Conservation (phyloP, 2,888 invertebrate genomes). For the Pristionchus exspectatus region DNA sequence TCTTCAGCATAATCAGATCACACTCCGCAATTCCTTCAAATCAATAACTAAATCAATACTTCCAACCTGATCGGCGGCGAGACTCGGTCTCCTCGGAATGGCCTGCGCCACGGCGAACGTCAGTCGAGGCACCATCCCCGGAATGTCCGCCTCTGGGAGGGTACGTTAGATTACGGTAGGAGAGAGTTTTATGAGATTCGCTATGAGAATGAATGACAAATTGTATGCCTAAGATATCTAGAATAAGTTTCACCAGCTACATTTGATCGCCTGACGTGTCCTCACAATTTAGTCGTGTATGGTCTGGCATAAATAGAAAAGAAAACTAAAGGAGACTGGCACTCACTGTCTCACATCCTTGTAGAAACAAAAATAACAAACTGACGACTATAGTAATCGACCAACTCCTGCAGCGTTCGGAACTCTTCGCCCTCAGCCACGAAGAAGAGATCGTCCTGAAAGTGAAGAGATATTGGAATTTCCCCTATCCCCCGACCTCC, state of each 20-base stretch:
- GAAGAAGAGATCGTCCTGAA: slow-evolving; percentile 10
- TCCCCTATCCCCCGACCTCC: too few relatives aligned
- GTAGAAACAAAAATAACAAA: not conserved
- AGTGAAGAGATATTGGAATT: not conserved
- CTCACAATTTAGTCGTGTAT: too few relatives aligned
- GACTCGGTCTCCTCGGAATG: not conserved
- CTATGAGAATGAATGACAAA: too few relatives aligned
- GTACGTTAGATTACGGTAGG: not conserved
- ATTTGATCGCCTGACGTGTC: too few relatives aligned
- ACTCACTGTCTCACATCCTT: not conserved
- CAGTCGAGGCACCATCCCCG: slow-evolving; percentile 13
- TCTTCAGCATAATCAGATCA: too few relatives aligned
- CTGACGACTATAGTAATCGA: slow-evolving; percentile 39
- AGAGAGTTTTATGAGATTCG: too few relatives aligned
- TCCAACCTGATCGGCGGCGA: slow-evolving; percentile 2
- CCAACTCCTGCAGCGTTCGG: slow-evolving; percentile 35
- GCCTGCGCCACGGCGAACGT: slow-evolving; percentile 43
- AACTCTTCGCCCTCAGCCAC: not conserved
- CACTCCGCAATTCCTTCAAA: too few relatives aligned
- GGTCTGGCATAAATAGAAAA: too few relatives aligned
- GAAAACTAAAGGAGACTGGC: too few relatives aligned
- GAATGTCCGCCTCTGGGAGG: not conserved
- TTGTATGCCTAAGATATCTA: too few relatives aligned
- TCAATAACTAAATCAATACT: too few relatives aligned
- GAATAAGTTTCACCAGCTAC: too few relatives aligned